A percentile compares a stretch with the other conserved stretches of the same genome.
phyloP scores from a whole-genome alignment of 2,888 invertebrate species.

The Pomacea canaliculata region DNA sequence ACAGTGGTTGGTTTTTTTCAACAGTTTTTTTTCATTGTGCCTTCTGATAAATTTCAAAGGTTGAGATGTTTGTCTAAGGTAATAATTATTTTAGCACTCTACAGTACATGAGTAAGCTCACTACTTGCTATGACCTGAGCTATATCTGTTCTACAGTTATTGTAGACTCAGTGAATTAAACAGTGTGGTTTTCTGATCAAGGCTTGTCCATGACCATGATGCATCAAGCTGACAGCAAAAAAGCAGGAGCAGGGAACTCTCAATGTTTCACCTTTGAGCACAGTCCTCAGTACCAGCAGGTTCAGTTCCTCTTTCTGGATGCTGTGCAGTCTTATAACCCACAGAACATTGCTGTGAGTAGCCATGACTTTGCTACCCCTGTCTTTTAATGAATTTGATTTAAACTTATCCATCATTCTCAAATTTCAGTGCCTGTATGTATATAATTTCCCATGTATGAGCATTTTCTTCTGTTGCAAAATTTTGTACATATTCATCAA shows the following conservation, averaged over 20 bases:
- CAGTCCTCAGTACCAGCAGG: constrained; percentile 79
- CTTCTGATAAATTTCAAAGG: too few relatives aligned
- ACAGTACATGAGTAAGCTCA: too few relatives aligned
- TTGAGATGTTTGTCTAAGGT: too few relatives aligned
- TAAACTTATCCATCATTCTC: not conserved
- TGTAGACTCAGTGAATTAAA: too few relatives aligned
- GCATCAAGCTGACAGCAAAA: not conserved
- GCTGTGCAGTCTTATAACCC: constrained; percentile 85
- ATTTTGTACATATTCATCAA: not conserved
- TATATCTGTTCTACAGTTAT: too few relatives aligned
- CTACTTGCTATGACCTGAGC: too few relatives aligned
- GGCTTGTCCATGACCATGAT: constrained; percentile 72
- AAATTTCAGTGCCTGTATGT: too few relatives aligned
- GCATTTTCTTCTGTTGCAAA: not conserved
- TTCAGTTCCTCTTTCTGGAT: constrained; percentile 81
- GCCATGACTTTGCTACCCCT: not conserved
- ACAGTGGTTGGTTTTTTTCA: too few relatives aligned
- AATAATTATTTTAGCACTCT: too few relatives aligned
- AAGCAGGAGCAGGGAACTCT: constrained; percentile 78
- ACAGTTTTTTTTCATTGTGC: too few relatives aligned
- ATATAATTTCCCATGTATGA: not conserved
- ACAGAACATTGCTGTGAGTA: constrained; percentile 80
- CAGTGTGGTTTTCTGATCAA: constrained; percentile 44
- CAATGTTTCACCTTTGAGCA: constrained; percentile 81
- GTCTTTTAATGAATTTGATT: constrained; percentile 7